phyloP scores from a whole-genome alignment of 2,888 invertebrate genomes.

The Lissocephala sabroskyi region DNA sequence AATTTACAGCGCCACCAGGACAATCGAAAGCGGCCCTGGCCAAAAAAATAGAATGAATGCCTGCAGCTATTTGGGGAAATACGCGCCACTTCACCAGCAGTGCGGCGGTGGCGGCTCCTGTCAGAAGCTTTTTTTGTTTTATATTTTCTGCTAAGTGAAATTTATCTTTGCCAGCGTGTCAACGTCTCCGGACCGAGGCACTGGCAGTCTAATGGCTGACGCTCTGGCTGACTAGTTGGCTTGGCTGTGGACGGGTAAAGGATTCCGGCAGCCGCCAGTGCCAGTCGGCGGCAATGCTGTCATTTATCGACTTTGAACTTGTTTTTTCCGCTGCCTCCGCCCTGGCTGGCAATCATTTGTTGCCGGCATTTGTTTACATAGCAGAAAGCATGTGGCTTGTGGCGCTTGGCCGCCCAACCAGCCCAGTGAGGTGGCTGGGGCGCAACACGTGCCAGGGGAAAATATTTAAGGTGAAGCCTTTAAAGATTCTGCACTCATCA shows the following conservation, averaged over 20 bases:
- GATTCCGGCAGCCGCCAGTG: neutral
- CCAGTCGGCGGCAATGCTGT: slow-evolving; percentile 4
- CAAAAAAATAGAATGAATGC: slow-evolving; percentile 21
- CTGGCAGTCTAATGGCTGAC: neutral
- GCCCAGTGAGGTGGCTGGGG: no score
- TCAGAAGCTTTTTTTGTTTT: slow-evolving; percentile 58
- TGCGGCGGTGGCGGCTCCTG: slow-evolving; percentile 24
- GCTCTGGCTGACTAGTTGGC: neutral
- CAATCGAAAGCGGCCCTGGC: slow-evolving; percentile 23
- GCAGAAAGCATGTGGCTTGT: neutral
- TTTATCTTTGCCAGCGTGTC: slow-evolving; percentile 55
- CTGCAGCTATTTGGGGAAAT: slow-evolving; percentile 36
- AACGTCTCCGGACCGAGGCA: slow-evolving; percentile 28
- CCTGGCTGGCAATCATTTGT: slow-evolving; percentile 23
- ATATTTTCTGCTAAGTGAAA: slow-evolving; percentile 59
- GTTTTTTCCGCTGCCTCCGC: slow-evolving; percentile 19
- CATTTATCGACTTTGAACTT: slow-evolving; percentile 37
- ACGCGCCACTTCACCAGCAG: slow-evolving; percentile 32
- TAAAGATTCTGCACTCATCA: no score
- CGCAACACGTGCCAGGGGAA: no score
- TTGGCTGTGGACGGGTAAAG: neutral
- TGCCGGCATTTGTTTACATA: slow-evolving; percentile 24
- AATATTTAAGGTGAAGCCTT: no score
- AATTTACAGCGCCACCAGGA: slow-evolving; percentile 16
- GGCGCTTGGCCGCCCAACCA: no score